These are phyloP conservation scores for Florisuga fusca DNA, from an alignment of 2,797 vertebrate species.

Conservation along the genomic window DNA sequence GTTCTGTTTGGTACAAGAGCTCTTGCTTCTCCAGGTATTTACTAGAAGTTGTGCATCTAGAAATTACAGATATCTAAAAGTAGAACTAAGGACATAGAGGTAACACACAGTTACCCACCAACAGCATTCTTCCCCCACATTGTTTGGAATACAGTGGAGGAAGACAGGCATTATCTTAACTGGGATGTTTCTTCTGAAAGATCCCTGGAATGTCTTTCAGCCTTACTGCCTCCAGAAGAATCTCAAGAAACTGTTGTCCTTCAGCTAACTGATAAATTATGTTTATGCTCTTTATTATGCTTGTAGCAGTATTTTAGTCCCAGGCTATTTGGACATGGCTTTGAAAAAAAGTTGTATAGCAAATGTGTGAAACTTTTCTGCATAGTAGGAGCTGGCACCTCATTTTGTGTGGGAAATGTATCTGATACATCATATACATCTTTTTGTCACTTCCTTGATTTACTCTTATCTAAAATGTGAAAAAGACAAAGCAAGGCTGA, in stretches of 20 bases:
- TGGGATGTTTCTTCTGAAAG: neutral
- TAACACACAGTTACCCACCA: neutral
- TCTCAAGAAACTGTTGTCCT: neutral
- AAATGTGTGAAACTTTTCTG: neutral
- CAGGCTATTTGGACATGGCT: neutral
- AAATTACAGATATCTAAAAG: neutral
- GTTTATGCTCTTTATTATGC: neutral
- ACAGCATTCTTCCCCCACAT: rapidly evolving
- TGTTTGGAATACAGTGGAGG: neutral
- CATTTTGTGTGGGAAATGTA: neutral
- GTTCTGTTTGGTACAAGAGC: neutral
- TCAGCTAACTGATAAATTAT: neutral
- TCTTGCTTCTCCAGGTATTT: neutral
- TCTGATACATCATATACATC: neutral
- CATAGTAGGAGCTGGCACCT: neutral
- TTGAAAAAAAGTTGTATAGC: neutral
- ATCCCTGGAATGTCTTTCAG: neutral
- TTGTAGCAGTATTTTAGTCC: neutral
- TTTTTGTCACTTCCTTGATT: neutral
- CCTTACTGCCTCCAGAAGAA: neutral
- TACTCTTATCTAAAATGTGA: neutral
- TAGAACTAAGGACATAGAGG: neutral
- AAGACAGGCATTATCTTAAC: neutral
- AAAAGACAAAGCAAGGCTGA: neutral
- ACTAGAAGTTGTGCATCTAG: neutral